Conservation (phyloP, 2,888 invertebrate genomes). For the Euphydryas editha region DNA sequence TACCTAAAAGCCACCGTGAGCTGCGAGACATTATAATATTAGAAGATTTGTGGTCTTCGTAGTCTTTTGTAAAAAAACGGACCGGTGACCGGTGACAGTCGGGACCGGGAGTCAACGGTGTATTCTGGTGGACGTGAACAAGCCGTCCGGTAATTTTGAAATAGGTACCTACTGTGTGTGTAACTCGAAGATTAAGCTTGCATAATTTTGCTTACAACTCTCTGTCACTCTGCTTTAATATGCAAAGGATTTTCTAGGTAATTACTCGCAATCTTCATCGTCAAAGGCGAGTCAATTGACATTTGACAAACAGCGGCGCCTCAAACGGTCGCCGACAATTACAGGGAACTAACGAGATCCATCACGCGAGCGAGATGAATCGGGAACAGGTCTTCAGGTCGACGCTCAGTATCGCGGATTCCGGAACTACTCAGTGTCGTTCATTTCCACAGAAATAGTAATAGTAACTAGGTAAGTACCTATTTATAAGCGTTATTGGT, state of each 20-base stretch:
- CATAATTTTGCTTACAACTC: not conserved
- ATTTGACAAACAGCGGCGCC: not conserved
- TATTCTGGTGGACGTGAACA: too few species aligned
- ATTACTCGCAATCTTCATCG: not conserved
- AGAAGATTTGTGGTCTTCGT: slow-evolving; percentile 2
- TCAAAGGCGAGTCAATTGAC: not conserved
- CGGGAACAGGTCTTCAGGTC: slow-evolving; percentile 5
- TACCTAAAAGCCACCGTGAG: not conserved
- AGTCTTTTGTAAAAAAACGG: too few species aligned
- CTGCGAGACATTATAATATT: slow-evolving; percentile 1
- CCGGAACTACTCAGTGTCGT: not conserved
- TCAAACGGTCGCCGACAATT: slow-evolving; percentile 24
- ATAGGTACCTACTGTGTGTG: not conserved
- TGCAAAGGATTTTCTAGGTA: not conserved
- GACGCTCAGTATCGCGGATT: not conserved
- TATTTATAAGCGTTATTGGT: not conserved
- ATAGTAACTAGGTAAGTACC: not conserved
- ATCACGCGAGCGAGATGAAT: slow-evolving; percentile 13
- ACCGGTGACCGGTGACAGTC: too few species aligned
- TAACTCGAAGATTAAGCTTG: not conserved
- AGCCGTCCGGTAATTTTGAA: too few species aligned
- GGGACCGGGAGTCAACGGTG: too few species aligned
- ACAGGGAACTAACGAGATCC: slow-evolving; percentile 14
- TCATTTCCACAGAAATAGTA: not conserved
- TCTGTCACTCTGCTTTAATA: not conserved